A percentile compares a stretch with the other conserved stretches of the same genome.
Evolutionary conservation across 1,140 invertebrate genomes (phyloP).

Genomic region (Lutraria rhynchaena): DNA sequence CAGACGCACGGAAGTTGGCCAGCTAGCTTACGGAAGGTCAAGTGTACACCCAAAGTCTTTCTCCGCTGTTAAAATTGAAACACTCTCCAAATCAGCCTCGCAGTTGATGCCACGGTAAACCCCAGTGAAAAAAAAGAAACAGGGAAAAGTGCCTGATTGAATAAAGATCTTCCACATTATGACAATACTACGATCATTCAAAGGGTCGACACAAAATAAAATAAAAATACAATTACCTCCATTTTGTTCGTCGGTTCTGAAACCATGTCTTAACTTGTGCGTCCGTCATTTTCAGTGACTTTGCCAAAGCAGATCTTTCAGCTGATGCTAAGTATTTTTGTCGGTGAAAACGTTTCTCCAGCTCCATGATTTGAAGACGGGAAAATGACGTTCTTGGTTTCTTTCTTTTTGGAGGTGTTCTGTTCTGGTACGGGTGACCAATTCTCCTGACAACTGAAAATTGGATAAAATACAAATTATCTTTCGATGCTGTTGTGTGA

Average conservation of each 20-base stretch:
- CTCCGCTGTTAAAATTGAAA: too few species aligned
- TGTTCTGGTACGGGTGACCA: constrained; percentile 99
- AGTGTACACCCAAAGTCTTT: too few species aligned
- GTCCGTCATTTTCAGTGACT: constrained; percentile 99
- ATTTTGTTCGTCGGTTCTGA: constrained; percentile 98
- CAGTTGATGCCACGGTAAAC: too few species aligned
- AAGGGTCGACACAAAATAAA: too few species aligned
- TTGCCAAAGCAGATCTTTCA: constrained; percentile 96
- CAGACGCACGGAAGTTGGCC: too few species aligned
- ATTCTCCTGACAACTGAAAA: constrained; percentile 87
- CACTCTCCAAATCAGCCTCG: too few species aligned
- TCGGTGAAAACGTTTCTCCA: constrained; percentile 99
- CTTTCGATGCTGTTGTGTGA: not conserved
- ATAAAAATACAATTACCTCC: constrained; percentile 87
- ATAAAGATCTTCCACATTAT: too few species aligned
- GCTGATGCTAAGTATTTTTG: constrained; percentile 99
- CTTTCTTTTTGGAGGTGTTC: constrained; percentile 98
- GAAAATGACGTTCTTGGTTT: constrained; percentile 99
- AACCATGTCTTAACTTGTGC: constrained; percentile 95
- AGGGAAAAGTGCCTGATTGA: too few species aligned
- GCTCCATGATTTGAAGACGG: constrained; percentile 87
- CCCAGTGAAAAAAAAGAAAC: too few species aligned
- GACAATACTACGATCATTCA: too few species aligned
- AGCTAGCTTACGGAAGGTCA: too few species aligned
- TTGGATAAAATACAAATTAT: not conserved